Percentiles rank a stretch among this genome's conserved stretches.
Conservation (phyloP, 2,888 invertebrate species). For the Exephanes ischioxanthus region DNA sequence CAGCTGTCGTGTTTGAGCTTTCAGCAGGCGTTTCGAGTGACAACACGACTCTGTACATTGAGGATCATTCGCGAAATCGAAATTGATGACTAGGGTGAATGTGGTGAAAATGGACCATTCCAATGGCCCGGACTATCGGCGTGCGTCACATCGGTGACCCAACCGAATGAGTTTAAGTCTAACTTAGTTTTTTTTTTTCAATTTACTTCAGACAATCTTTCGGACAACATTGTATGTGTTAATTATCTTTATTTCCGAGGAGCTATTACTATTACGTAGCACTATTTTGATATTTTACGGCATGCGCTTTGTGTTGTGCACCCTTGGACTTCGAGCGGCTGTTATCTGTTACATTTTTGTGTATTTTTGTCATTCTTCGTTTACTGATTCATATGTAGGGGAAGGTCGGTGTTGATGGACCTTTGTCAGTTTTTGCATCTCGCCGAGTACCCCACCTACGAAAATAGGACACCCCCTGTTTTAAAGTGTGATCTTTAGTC, state of each 20-base stretch:
- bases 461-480: too few species aligned
- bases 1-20: constrained; percentile 55
- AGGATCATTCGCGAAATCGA: constrained; percentile 22
- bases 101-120: neutral
- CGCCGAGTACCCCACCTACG: too few species aligned
- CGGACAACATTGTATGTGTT: neutral
- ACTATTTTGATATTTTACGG: neutral
- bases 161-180: neutral
- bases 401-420: too few species aligned
- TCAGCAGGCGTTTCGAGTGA: constrained; percentile 1
- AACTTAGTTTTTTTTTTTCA: neutral
- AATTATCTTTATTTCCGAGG: neutral
- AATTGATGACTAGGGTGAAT: neutral
- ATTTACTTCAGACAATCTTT: neutral
- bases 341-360: too few species aligned
- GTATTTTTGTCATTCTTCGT: neutral
- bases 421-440: too few species aligned
- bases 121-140: too few species aligned
- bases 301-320: too few species aligned
- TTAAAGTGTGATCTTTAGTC: too few species aligned
- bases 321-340: too few species aligned
- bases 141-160: neutral
- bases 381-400: neutral
- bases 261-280: neutral
- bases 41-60: constrained; percentile 15